Evolutionary conservation across 2,888 invertebrate genomes (phyloP).

Genomic region (Lasioglossum lativentre): DNA sequence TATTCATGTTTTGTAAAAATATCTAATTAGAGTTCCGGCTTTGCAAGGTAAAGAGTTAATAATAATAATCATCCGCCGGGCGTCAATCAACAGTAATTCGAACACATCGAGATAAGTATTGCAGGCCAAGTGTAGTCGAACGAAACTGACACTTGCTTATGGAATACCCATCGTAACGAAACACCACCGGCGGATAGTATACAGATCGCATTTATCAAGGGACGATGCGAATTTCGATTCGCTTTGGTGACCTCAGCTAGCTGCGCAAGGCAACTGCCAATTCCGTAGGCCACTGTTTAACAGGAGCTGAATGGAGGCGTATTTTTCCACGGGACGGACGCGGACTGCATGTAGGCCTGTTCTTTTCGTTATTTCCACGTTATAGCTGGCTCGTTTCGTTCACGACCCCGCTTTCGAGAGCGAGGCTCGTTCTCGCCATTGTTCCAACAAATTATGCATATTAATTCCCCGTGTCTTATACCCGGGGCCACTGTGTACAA

Average conservation of each 20-base stretch:
- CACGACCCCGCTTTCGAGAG: slow-evolving; percentile 71
- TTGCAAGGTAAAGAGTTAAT: neutral
- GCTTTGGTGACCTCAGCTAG: neutral
- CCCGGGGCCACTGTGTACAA: slow-evolving; percentile 55
- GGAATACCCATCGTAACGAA: slow-evolving; percentile 24
- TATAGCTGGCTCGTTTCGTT: slow-evolving; percentile 57
- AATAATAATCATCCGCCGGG: slow-evolving; percentile 8
- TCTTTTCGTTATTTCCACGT: slow-evolving; percentile 69
- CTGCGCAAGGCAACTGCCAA: neutral
- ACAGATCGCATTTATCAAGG: no score
- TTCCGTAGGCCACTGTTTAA: slow-evolving; percentile 10
- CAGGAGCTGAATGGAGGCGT: slow-evolving; percentile 39
- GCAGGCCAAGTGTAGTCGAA: slow-evolving; percentile 28
- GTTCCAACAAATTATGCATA: slow-evolving; percentile 75
- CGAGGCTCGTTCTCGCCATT: slow-evolving; percentile 74
- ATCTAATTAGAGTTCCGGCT: neutral
- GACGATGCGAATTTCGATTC: neutral
- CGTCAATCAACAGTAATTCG: slow-evolving; percentile 24
- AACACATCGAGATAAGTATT: slow-evolving; percentile 34
- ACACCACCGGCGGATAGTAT: neutral
- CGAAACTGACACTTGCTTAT: slow-evolving; percentile 52
- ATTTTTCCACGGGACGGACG: slow-evolving; percentile 41
- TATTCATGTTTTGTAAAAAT: neutral
- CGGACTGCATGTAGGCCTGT: slow-evolving; percentile 25
- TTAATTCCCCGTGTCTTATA: slow-evolving; percentile 67